Evolutionary conservation across 2,888 invertebrate species (phyloP), one percentile per base, ranked within the genome.

Genomic region (Druceiella hillmani): DNA sequence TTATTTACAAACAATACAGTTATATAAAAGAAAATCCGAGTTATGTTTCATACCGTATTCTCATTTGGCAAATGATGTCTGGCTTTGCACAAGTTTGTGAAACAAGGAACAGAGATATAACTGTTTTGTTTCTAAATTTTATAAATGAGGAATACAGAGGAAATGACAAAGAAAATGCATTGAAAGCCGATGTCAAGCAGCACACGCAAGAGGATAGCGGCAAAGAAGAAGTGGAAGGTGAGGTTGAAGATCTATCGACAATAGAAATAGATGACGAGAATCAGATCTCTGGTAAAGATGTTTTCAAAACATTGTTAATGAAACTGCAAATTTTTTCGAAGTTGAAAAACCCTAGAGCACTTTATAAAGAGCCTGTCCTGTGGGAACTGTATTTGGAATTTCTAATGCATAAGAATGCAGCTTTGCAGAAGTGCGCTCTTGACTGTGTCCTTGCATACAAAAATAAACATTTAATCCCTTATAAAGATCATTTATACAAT

Each of bases 381-480:
- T 76, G 77, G 54, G 78, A 77, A 41, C 71, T 87, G n/a, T 88
- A 83, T 53, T 73, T 83, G 56, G 84, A 93, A 55, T 75, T 97
- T 34, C 59, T 98, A 5, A 78, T 82, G 30, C 83, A 89, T 43
- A 83, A 83, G 52, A 86, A 87, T 60, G 62, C 81, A 1, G 78
- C 79, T 0, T 69, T 97, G 4, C 97, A 97, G 61, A 89, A 84
- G 58, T 75, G 79, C 34, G 88, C 94, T 0, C 63, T 98, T 25
- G 85, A 87, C 54, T 97, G 94, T 57, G 62, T 98, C 2, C 66
- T 90, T 51, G 81, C 87, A 1, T 97, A 94, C 61, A 90, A 87
- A 57, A 78, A 81, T 46, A 87, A 87, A 55, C 82, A 79, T 53
- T 56, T 95, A 4, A 57, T 68, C 0, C 83, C 87, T 0, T 94